Evolutionary conservation across 2,888 invertebrate species (phyloP).

Genomic region (Acanthosepion pharaonis): DNA sequence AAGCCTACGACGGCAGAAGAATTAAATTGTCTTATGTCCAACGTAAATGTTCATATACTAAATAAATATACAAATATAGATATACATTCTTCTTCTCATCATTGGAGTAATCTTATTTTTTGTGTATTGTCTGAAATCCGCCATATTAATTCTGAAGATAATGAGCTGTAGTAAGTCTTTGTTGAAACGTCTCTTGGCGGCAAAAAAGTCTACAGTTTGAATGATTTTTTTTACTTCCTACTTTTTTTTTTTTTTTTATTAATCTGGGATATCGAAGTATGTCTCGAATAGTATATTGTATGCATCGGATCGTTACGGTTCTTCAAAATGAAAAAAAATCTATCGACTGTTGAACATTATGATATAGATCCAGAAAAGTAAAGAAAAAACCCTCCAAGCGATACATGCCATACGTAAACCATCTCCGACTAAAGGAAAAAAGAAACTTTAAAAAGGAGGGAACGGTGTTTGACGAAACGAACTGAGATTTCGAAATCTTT

Average conservation of each 20-base stretch:
- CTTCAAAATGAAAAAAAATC: too few species aligned
- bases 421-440: too few species aligned
- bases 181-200: not conserved
- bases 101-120: too few species aligned
- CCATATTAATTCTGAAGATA: not conserved
- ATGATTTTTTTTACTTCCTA: too few species aligned
- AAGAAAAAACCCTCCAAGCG: too few species aligned
- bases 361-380: too few species aligned
- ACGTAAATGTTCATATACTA: not conserved
- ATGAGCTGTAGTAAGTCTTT: not conserved
- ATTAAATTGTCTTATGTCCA: not conserved
- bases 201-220: not conserved
- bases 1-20: not conserved
- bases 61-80: not conserved
- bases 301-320: too few species aligned
- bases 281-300: too few species aligned
- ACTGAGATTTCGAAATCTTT: not conserved
- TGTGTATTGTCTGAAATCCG: not conserved
- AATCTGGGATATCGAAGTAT: too few species aligned
- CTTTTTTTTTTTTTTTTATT: too few species aligned
- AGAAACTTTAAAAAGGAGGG: not conserved
- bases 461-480: not conserved
- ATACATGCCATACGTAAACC: too few species aligned
- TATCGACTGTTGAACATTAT: too few species aligned
- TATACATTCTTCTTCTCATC: not conserved